A percentile compares a stretch with the other conserved stretches of the same genome.
Conservation (phyloP, 2,797 vertebrate genomes). For the Centroberyx gerrardi region DNA sequence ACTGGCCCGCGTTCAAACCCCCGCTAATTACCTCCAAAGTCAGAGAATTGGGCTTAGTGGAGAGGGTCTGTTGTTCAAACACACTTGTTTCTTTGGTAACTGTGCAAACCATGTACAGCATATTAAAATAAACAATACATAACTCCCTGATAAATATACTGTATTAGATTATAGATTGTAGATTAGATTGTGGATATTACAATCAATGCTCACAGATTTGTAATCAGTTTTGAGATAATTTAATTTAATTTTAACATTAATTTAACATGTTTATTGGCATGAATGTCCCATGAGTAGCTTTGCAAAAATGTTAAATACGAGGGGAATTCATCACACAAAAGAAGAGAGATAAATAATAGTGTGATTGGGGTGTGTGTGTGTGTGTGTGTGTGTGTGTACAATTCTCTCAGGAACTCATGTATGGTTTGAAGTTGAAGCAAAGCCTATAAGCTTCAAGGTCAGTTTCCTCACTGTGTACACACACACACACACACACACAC, state of each 20-base stretch:
- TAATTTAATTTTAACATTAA: constrained; percentile 25
- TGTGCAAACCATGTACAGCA: constrained; percentile 33
- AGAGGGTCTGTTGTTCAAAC: constrained; percentile 67
- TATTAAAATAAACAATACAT: constrained; percentile 38
- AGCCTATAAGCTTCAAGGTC: constrained; percentile 16
- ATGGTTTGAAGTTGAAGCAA: constrained; percentile 6
- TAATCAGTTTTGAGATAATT: constrained; percentile 47
- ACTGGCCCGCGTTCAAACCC: constrained; percentile 67
- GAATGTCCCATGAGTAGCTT: constrained; percentile 38
- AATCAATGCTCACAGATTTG: constrained; percentile 22
- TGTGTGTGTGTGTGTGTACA: constrained; percentile 1
- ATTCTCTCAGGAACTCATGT: constrained; percentile 6
- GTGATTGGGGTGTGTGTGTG: background rate
- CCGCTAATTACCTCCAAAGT: constrained; percentile 67
- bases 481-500: background rate
- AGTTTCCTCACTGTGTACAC: background rate
- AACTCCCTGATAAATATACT: constrained; percentile 30
- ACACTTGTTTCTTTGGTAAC: constrained; percentile 76
- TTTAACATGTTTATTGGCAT: constrained; percentile 18
- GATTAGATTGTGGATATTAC: constrained; percentile 58
- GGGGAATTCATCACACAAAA: constrained; percentile 30
- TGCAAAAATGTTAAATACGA: constrained; percentile 21
- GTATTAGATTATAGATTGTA: constrained; percentile 52
- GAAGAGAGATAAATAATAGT: constrained; percentile 7
- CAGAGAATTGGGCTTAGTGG: constrained; percentile 22